Percentiles rank a stretch among this genome's conserved stretches.
These are phyloP conservation scores for Ferrisia virgata DNA, from an alignment of 2,888 invertebrate species.

Conservation along the genomic window DNA sequence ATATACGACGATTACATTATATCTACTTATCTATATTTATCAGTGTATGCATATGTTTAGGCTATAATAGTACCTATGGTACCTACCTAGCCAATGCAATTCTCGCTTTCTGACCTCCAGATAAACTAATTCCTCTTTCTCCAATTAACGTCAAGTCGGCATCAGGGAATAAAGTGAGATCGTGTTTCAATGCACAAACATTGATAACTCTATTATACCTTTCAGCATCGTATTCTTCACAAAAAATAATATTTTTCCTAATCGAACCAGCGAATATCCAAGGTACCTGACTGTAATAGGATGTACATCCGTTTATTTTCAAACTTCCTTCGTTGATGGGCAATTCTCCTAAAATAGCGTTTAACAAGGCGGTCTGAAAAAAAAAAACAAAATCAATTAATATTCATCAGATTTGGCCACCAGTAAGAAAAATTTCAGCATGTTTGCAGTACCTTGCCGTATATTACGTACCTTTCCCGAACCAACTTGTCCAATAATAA, in stretches of 20 bases:
- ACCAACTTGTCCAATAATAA: constrained; percentile 69
- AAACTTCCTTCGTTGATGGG: constrained; percentile 58
- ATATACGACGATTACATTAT: too few species aligned
- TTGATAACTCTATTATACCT: constrained; percentile 59
- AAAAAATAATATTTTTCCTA: constrained; percentile 73
- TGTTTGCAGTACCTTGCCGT: too few species aligned
- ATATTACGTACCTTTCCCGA: constrained; percentile 69
- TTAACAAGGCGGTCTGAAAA: constrained; percentile 56
- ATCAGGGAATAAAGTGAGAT: constrained; percentile 70
- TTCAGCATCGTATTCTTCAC: constrained; percentile 59
- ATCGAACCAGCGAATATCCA: constrained; percentile 67
- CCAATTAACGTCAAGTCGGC: constrained; percentile 78
- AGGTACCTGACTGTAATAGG: constrained; percentile 67
- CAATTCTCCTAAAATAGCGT: constrained; percentile 62
- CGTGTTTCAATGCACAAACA: constrained; percentile 64
- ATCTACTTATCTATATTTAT: too few species aligned
- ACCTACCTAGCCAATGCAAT: constrained; percentile 72
- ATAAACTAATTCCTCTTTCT: constrained; percentile 75
- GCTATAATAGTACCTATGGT: too few species aligned
- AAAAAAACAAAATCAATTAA: not conserved
- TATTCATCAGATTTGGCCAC: not conserved
- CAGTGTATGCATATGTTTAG: too few species aligned
- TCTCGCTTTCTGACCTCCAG: constrained; percentile 80
- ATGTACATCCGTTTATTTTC: constrained; percentile 58
- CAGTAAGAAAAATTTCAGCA: not conserved